A percentile compares a stretch with the other conserved stretches of the same genome.
Conservation (phyloP, 2,888 invertebrate genomes). For the Tachina grossa region DNA sequence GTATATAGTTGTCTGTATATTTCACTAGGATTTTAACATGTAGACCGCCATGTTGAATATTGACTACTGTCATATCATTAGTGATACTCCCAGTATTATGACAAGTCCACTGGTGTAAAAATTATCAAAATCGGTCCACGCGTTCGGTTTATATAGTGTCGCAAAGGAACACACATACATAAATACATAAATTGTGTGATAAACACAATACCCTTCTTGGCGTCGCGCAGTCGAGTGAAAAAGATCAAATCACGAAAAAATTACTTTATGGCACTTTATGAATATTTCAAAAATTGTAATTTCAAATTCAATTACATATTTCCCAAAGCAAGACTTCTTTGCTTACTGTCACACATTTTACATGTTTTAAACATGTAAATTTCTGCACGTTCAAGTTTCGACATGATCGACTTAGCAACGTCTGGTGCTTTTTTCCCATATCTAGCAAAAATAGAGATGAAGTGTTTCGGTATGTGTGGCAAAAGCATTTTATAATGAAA, state of each 20-base stretch:
- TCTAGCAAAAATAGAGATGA: background rate
- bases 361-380: slow-evolving; percentile 47
- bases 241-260: background rate
- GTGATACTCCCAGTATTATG: too few relatives aligned
- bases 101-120: too few relatives aligned
- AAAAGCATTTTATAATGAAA: slow-evolving; percentile 38
- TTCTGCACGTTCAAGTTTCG: slow-evolving; percentile 35
- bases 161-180: too few relatives aligned
- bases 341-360: background rate
- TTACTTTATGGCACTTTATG: background rate
- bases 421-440: background rate
- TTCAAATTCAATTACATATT: slow-evolving; percentile 26
- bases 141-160: too few relatives aligned
- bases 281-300: slow-evolving; percentile 19
- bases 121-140: too few relatives aligned
- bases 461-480: background rate
- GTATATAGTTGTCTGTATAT: too few relatives aligned
- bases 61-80: too few relatives aligned
- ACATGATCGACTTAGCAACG: slow-evolving; percentile 24
- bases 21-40: too few relatives aligned
- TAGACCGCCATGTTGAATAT: too few relatives aligned
- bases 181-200: too few relatives aligned
- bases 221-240: too few relatives aligned
- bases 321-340: background rate
- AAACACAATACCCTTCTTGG: too few relatives aligned